Evolutionary conservation across 2,888 invertebrate genomes (phyloP).

Genomic region (Sphinx pinastri): DNA sequence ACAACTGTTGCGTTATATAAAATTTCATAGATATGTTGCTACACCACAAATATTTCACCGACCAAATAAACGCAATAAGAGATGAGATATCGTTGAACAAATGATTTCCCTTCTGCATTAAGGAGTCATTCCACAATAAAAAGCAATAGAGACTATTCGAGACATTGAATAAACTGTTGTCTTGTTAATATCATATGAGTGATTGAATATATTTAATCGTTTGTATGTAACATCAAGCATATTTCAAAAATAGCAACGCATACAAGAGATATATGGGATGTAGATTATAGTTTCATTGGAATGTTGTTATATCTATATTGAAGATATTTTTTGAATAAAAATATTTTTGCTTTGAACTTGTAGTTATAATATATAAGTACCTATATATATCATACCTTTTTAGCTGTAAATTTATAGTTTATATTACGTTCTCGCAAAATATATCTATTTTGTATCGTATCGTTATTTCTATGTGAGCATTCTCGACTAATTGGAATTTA

Average conservation of each 20-base stretch:
- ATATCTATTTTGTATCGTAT: neutral
- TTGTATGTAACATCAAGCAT: neutral
- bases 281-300: too few species aligned
- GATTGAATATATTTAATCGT: slow-evolving; percentile 9
- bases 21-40: neutral
- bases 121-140: slow-evolving; percentile 74
- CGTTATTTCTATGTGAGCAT: neutral
- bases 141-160: slow-evolving; percentile 72
- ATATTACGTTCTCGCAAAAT: too few species aligned
- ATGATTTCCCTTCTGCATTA: slow-evolving; percentile 74
- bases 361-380: too few species aligned
- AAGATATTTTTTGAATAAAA: too few species aligned
- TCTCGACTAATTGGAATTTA: neutral
- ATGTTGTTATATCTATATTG: too few species aligned
- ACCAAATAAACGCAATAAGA: slow-evolving; percentile 40
- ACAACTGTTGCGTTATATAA: too few species aligned
- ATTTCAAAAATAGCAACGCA: neutral
- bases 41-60: neutral
- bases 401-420: too few species aligned
- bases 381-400: too few species aligned
- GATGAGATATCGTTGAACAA: slow-evolving; percentile 67
- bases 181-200: slow-evolving; percentile 13
- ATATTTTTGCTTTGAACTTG: too few species aligned
- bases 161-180: slow-evolving; percentile 57
- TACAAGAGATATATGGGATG: neutral